These are phyloP conservation scores for Dreissena polymorpha DNA, from an alignment of 1,140 invertebrate species.

Conservation along the genomic window DNA sequence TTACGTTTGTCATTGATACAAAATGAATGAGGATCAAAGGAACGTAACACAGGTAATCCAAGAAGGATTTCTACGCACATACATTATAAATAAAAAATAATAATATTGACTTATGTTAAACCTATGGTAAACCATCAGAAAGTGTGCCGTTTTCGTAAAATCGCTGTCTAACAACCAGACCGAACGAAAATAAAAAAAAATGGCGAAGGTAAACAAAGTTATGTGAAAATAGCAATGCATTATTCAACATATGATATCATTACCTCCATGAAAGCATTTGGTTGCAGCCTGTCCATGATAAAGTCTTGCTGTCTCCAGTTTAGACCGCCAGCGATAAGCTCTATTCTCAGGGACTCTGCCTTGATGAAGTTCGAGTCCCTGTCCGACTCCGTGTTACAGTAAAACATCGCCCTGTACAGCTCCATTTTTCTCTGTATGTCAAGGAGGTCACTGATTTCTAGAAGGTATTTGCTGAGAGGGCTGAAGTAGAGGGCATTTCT, in stretches of 20 bases:
- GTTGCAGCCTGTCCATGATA: conserved; percentile 70
- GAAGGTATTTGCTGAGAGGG: conserved; percentile 71
- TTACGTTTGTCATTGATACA: too few species aligned
- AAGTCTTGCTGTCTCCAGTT: conserved; percentile 76
- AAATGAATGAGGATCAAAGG: too few species aligned
- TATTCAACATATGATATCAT: not conserved
- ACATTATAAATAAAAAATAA: too few species aligned
- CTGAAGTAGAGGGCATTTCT: conserved; percentile 58
- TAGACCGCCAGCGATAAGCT: conserved; percentile 75
- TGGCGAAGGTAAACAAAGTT: too few species aligned
- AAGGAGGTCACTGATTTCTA: conserved; percentile 75
- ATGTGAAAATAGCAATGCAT: too few species aligned
- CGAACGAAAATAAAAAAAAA: too few species aligned
- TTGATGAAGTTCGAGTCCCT: conserved; percentile 74
- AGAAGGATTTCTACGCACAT: too few species aligned
- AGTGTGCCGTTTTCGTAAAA: too few species aligned
- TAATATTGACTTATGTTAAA: too few species aligned
- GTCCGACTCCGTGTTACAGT: conserved; percentile 72
- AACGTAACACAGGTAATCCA: too few species aligned
- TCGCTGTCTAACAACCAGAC: too few species aligned
- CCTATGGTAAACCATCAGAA: too few species aligned
- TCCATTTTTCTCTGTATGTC: conserved; percentile 77
- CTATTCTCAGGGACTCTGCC: conserved; percentile 70
- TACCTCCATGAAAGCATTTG: conserved; percentile 73
- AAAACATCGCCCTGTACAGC: conserved; percentile 73